Conservation (phyloP, 2,113 vertebrate genomes). For the Eidolon helvum region DNA sequence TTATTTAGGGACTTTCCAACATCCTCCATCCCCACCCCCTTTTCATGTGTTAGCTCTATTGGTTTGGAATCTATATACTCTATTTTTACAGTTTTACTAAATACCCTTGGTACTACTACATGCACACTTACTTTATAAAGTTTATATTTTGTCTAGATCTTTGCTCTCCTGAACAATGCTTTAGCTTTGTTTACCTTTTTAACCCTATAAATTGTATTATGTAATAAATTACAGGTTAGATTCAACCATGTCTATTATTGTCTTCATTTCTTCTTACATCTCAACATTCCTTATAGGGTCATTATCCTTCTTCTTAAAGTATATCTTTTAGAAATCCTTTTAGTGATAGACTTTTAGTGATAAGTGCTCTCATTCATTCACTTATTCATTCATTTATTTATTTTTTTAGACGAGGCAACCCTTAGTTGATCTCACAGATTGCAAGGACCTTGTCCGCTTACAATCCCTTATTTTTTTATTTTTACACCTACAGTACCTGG, state of each 20-base stretch:
- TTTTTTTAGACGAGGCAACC: too few species aligned
- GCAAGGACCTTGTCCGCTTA: too few species aligned
- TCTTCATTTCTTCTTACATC: background rate
- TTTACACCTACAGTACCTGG: too few species aligned
- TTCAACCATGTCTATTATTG: background rate
- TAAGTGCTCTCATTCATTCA: background rate
- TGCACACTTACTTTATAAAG: background rate
- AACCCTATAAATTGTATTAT: background rate
- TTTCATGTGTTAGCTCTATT: background rate
- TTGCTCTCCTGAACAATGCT: background rate
- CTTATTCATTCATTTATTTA: background rate
- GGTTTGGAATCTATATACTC: background rate
- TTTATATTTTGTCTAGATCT: background rate
- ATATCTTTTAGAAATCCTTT: background rate
- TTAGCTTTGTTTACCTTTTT: constrained; percentile 18
- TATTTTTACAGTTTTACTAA: background rate
- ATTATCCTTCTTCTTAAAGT: constrained; percentile 19
- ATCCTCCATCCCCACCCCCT: background rate
- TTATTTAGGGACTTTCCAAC: background rate
- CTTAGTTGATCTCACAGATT: too few species aligned
- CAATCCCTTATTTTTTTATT: too few species aligned
- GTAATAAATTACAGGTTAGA: background rate
- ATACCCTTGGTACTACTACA: background rate
- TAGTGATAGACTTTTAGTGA: background rate
- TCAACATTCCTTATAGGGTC: background rate